Base-by-base conservation (phyloP, 1,140 invertebrate species). In the Papilio xuthus region DNA sequence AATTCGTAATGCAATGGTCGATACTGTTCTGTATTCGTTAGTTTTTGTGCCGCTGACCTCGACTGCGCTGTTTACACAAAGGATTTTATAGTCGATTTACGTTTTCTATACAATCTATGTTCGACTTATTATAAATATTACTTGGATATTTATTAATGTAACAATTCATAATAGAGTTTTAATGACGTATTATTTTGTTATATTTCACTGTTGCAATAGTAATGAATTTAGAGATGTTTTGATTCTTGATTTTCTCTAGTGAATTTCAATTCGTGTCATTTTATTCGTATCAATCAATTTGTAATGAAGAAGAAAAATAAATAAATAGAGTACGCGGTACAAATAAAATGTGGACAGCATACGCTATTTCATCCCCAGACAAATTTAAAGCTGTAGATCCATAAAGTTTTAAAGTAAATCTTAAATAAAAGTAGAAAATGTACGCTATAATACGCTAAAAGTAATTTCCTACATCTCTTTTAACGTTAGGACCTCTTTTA, bases 1-100 rank as follows among this genome's bases (percentile, higher is more conserved):
- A 63, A 32, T 32, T 63, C 28, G 60, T 63, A 28, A 63, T 63
- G 60, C 60, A 63, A 23, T 26, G 60, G 60, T 63, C 60, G 60
- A 63, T 63, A 63, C 12, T 63, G 23, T 4, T 18, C 12, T 23
- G 60, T 63, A 63, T 63, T 28, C 60, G 23, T 63, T 63, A 15
- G 23, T 63, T 63, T 63, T 63, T 63, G 60, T 63, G 60, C 28
- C 60, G 60, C 60, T 63, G 60, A 63, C 60, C 60, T 63, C 60
- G 60, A 63, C 60, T 63, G 60, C 23, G 13, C 26, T 9, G 60
- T 63, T 60, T 60, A 60, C 56, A 63, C 60, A 63, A 63, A 26
- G 6, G 20, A 23, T 13, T 8, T 63, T 23, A 63, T 63, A 63
- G 60, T 63, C 26, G 60, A 63, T 63, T 63, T 28, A 12, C n/a